These are phyloP conservation scores for Sycophaga agraensis DNA, from an alignment of 1,140 invertebrate species.

Conservation along the genomic window DNA sequence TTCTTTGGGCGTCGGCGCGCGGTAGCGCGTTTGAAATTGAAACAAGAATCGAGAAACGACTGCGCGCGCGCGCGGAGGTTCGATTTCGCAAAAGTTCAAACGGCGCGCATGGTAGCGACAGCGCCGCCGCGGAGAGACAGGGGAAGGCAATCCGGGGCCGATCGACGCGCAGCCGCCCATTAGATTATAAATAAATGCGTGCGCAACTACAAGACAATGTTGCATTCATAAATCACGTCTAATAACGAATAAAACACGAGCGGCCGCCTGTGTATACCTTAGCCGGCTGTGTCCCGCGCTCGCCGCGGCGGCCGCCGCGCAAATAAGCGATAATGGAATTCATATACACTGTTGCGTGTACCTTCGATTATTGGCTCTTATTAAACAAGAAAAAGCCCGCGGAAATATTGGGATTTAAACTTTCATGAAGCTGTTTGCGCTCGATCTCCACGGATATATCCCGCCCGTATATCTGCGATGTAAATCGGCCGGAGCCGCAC, in stretches of 20 bases:
- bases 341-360: not conserved
- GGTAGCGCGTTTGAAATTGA: not conserved
- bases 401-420: constrained; percentile 21
- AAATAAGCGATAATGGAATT: constrained; percentile 19
- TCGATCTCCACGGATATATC: not conserved
- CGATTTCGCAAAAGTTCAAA: constrained; percentile 6
- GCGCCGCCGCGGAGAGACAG: not conserved
- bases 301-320: not conserved
- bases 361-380: not conserved
- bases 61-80: too few relatives aligned
- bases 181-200: constrained; percentile 13
- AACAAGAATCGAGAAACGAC: too few relatives aligned
- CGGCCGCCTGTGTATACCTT: too few relatives aligned
- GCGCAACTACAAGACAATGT: constrained; percentile 19
- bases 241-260: constrained; percentile 25
- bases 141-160: not conserved
- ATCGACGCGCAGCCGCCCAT: constrained; percentile 1
- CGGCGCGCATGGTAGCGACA: not conserved
- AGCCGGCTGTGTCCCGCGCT: too few relatives aligned
- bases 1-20: not conserved
- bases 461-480: too few relatives aligned
- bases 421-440: constrained; percentile 10
- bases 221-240: constrained; percentile 28
- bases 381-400: constrained; percentile 10
- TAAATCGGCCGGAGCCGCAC: too few relatives aligned